Base-by-base conservation (phyloP, 2,797 vertebrate genomes). In the Propithecus perrieri region DNA sequence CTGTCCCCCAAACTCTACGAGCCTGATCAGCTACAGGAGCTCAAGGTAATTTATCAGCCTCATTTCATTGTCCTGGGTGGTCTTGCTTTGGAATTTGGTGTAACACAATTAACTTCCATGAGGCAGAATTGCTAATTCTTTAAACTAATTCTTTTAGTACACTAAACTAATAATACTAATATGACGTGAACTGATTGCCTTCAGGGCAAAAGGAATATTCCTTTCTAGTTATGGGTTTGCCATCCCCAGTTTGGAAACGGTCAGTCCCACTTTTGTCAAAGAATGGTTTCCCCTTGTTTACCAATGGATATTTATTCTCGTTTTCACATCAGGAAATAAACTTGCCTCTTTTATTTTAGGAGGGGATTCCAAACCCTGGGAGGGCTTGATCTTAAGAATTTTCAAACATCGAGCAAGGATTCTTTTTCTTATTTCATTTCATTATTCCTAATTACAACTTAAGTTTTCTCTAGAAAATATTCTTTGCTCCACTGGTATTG, bases 1-100 rank as follows among this genome's bases (percentile, higher is more conserved):
- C 98, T 99, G 98, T 99, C 99, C 98, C 99, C 99, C 98, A 99
- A 99, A 99, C 99, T 99, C 97, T 99, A 99, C 98, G 99, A 99
- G 98, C 99, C 99, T 97, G 99, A 99, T 98, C 99, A 99, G 99
- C 99, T 99, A 97, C 99, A 99, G 99, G 99, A 99, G 98, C 99
- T 99, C 97, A 99, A 99, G 99, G 99, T 99, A 99, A 99, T 96
- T 97, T 75, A 61, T 89, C 83, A 89, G 43, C 85, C 4, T 71
- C 59, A 50, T 26, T 95, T 89, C 7, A 0, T 12, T 57, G 26
- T 75, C 88, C 91, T 13, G 61, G 96, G 89, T 97, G 63, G 53
- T 71, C 50, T 93, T n/a, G 75, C 95, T 91, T 55, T 88, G 85
- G 89, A 76, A 89, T 81, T 61, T 35, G 46, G 26, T 69, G 35